phyloP scores from a whole-genome alignment of 2,797 vertebrate genomes.

The Coreius guichenoti region DNA sequence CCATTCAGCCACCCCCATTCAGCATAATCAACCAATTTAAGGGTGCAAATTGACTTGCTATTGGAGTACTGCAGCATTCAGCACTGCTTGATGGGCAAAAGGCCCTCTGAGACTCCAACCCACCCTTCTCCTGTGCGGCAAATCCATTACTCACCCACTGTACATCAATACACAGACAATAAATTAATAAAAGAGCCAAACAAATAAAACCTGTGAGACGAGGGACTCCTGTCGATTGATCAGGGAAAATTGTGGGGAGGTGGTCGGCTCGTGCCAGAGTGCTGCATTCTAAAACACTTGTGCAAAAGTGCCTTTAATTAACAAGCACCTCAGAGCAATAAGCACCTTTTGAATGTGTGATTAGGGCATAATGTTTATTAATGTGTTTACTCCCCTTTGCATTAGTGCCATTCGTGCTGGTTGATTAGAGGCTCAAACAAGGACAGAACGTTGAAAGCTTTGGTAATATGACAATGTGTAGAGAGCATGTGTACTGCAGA shows the following conservation, averaged over 20 bases:
- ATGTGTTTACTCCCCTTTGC: constrained; percentile 70
- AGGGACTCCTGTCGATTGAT: constrained; percentile 45
- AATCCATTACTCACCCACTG: constrained; percentile 71
- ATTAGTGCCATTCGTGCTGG: constrained; percentile 60
- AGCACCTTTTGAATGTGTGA: constrained; percentile 71
- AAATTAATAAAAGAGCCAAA: constrained; percentile 66
- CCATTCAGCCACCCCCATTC: constrained; percentile 65
- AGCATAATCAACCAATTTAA: constrained; percentile 70
- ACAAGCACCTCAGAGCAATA: constrained; percentile 67
- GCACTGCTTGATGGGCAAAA: constrained; percentile 61
- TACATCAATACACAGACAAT: constrained; percentile 69
- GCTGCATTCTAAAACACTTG: constrained; percentile 69
- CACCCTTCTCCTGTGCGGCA: constrained; percentile 52
- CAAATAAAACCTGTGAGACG: constrained; percentile 22
- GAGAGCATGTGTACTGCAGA: constrained; percentile 1
- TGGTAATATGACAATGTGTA: constrained; percentile 19
- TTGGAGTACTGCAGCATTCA: constrained; percentile 62
- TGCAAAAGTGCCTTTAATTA: constrained; percentile 74
- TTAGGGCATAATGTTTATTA: constrained; percentile 75
- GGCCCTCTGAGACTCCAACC: constrained; percentile 62
- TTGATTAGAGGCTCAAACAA: constrained; percentile 69
- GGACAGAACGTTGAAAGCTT: constrained; percentile 35
- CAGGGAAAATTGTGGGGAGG: constrained; percentile 61
- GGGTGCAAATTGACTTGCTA: constrained; percentile 65
- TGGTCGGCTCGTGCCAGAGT: constrained; percentile 66